Evolutionary conservation across 2,888 invertebrate genomes (phyloP).

Genomic region (Lasius fuliginosus): DNA sequence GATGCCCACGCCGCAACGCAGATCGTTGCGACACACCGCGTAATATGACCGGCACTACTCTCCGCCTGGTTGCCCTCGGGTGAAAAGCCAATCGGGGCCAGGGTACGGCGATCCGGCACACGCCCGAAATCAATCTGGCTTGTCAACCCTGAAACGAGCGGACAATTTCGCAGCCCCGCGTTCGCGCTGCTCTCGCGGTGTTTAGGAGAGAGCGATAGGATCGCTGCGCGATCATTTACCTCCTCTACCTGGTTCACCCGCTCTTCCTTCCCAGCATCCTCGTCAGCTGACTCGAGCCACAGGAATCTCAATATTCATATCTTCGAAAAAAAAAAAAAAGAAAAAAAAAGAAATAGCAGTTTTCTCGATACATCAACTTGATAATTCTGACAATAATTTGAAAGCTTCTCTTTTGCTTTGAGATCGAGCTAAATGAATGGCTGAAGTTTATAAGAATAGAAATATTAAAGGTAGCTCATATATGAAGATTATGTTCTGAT

Average conservation of each 20-base stretch:
- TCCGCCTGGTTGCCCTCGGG: conserved; percentile 61
- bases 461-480: neutral
- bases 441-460: neutral
- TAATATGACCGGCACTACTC: conserved; percentile 68
- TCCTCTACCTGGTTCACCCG: neutral
- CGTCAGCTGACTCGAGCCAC: neutral
- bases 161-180: conserved; percentile 38
- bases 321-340: neutral
- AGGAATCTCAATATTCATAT: neutral
- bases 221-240: neutral
- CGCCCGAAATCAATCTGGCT: conserved; percentile 72
- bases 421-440: neutral
- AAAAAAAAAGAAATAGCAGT: neutral
- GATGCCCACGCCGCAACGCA: conserved; percentile 59
- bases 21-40: conserved; percentile 70
- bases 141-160: conserved; percentile 56
- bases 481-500: neutral
- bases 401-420: neutral
- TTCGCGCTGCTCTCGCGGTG: neutral
- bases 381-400: neutral
- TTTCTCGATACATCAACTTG: neutral
- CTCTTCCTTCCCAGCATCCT: neutral
- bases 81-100: conserved; percentile 74
- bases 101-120: conserved; percentile 67
- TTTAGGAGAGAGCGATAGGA: conserved; percentile 1